phyloP scores from a whole-genome alignment of 2,797 vertebrate genomes.

The Apogon talboti region DNA sequence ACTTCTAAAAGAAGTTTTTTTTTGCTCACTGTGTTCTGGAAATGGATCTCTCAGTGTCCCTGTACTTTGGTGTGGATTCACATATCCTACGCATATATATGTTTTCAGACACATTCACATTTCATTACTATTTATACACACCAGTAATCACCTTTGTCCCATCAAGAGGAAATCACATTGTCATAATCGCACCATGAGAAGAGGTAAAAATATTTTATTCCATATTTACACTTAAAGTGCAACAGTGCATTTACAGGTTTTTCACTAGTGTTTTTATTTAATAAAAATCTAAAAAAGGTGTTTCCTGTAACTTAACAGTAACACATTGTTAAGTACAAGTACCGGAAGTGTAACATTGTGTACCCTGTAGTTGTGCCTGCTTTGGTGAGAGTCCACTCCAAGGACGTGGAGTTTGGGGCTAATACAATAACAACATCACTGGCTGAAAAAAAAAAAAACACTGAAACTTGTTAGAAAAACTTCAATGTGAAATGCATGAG shows the following conservation, averaged over 20 bases:
- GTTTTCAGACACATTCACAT: too few species aligned
- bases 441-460: not conserved
- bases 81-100: not conserved
- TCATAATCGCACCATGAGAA: too few species aligned
- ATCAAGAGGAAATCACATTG: too few species aligned
- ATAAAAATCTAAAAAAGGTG: not conserved
- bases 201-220: too few species aligned
- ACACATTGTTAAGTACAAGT: conserved; percentile 17
- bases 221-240: too few species aligned
- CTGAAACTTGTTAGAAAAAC: conserved; percentile 13
- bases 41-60: not conserved
- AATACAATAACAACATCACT: conserved; percentile 43
- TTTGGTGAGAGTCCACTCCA: conserved; percentile 45
- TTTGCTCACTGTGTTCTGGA: conserved; percentile 1
- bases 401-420: conserved; percentile 33
- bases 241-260: not conserved
- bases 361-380: conserved; percentile 20
- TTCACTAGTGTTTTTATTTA: not conserved
- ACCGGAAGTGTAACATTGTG: conserved; percentile 30
- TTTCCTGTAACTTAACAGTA: too few species aligned
- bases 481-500: conserved; percentile 31
- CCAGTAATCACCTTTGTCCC: too few species aligned
- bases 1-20: conserved; percentile 7
- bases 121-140: too few species aligned
- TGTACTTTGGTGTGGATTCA: conserved; percentile 1